Percentiles rank a stretch among this genome's conserved stretches.
Conservation (phyloP, 2,888 invertebrate species). For the Oscheius sp. region DNA sequence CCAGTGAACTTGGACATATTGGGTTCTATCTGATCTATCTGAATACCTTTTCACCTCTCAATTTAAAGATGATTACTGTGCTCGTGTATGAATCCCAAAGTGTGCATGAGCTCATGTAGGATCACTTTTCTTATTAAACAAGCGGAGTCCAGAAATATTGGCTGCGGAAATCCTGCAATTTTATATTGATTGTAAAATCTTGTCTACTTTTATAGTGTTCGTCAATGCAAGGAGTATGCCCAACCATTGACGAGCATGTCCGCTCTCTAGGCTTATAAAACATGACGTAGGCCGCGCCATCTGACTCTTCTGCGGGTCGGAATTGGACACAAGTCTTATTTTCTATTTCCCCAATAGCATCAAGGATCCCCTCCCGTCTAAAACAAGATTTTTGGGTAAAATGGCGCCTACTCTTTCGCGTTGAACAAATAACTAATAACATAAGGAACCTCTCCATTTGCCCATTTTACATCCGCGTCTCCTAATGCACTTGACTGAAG, state of each 20-base stretch:
- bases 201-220: too few relatives aligned
- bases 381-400: background rate
- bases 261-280: background rate
- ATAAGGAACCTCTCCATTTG: constrained; percentile 2
- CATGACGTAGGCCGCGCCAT: background rate
- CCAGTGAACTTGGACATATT: constrained; percentile 11
- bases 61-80: constrained; percentile 3
- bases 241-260: constrained; percentile 22
- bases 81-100: constrained; percentile 25
- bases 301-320: background rate
- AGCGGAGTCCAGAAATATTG: background rate
- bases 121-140: constrained; percentile 14
- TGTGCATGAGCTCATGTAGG: constrained; percentile 29
- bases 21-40: constrained; percentile 16
- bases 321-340: constrained; percentile 13
- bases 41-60: background rate
- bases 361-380: background rate
- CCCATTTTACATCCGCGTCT: background rate
- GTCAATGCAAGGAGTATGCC: background rate
- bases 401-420: constrained; percentile 2
- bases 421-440: background rate
- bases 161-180: constrained; percentile 1
- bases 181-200: too few relatives aligned
- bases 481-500: constrained; percentile 2
- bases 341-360: constrained; percentile 19